Evolutionary conservation across 35 echinoderm and acorn worm species (phyloP).

Genomic region (Lytechinus pictus): DNA sequence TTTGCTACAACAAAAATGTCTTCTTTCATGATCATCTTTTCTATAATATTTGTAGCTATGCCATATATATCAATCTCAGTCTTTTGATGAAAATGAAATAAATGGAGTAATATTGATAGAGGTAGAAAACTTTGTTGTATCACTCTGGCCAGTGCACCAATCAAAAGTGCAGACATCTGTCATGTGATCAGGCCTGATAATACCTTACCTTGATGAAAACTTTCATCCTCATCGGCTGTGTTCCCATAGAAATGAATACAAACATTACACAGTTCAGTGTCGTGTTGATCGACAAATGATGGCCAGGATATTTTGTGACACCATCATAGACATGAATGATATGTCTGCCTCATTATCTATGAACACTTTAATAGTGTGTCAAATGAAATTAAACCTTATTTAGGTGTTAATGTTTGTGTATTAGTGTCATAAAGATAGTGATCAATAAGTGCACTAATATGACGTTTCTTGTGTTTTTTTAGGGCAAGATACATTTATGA

Average conservation of each 20-base stretch:
- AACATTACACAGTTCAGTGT: background rate
- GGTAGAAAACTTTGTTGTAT: background rate
- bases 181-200: background rate
- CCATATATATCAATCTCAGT: too few species aligned
- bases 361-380: too few species aligned
- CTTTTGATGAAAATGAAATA: too few species aligned
- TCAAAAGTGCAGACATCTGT: slow-evolving; percentile 6
- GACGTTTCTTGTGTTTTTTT: too few species aligned
- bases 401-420: too few species aligned
- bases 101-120: background rate
- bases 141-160: background rate
- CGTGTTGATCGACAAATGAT: background rate
- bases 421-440: too few species aligned
- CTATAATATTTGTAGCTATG: too few species aligned
- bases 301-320: background rate
- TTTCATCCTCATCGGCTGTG: background rate
- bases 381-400: too few species aligned
- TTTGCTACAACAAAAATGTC: too few species aligned
- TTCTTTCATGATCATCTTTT: too few species aligned
- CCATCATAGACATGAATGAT: background rate
- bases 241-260: background rate
- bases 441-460: too few species aligned
- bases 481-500: too few species aligned
- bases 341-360: background rate
- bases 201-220: background rate